phyloP scores from a whole-genome alignment of 2,113 vertebrate species.

The Meles meles region DNA sequence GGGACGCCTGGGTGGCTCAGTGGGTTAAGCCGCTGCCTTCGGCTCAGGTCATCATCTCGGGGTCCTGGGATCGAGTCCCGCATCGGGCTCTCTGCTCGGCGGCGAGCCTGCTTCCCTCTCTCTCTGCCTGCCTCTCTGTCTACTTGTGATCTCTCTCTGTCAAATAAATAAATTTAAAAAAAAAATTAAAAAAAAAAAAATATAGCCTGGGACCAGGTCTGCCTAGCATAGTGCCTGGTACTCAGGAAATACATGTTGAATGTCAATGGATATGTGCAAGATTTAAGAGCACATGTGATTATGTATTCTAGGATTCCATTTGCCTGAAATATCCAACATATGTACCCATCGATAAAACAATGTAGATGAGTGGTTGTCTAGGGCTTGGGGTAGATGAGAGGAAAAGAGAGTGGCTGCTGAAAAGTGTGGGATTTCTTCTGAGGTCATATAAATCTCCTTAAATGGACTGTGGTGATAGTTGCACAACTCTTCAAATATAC shows the following conservation, averaged over 20 bases:
- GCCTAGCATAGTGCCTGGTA: neutral
- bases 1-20: no score
- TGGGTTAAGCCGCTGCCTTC: no score
- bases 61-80: no score
- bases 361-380: neutral
- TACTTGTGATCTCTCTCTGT: no score
- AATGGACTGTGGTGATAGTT: neutral
- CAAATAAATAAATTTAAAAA: no score
- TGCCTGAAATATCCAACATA: neutral
- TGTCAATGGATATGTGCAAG: neutral
- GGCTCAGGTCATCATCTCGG: no score
- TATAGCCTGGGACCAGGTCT: neutral
- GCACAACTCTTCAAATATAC: neutral
- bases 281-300: neutral
- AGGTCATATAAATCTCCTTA: neutral
- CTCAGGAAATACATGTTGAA: neutral
- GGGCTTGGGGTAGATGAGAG: neutral
- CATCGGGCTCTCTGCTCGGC: no score
- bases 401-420: neutral
- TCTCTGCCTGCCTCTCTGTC: no score
- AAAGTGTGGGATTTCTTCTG: neutral
- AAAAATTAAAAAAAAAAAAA: no score
- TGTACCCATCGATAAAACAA: neutral
- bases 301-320: neutral
- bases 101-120: no score